Conservation (phyloP, 2,888 invertebrate genomes). For the Mimumesa dahlbomi region DNA sequence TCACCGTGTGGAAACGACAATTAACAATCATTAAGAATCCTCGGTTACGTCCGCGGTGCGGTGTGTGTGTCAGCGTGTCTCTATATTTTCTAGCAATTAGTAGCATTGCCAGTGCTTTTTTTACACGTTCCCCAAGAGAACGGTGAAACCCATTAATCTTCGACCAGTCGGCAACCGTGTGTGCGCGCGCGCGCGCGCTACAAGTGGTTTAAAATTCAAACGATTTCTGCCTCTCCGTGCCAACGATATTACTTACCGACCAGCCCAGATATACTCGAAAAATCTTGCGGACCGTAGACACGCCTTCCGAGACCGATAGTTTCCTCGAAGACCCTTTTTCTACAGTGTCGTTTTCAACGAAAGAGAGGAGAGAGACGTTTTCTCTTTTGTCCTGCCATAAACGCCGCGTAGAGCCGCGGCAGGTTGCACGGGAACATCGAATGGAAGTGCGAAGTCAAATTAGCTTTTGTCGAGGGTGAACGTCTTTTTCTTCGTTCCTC, state of each 20-base stretch:
- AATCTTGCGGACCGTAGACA: background rate
- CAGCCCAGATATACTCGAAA: no score
- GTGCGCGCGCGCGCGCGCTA: slow-evolving; percentile 27
- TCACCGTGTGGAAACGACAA: slow-evolving; percentile 18
- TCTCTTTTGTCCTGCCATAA: slow-evolving; percentile 20
- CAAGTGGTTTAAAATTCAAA: slow-evolving; percentile 61
- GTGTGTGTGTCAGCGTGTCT: slow-evolving; percentile 10
- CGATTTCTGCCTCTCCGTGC: slow-evolving; percentile 23
- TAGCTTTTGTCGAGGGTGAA: slow-evolving; percentile 46
- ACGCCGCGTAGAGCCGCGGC: slow-evolving; percentile 7
- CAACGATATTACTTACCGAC: no score
- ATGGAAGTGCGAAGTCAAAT: slow-evolving; percentile 60
- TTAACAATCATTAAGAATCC: slow-evolving; percentile 19
- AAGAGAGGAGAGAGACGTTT: slow-evolving; percentile 1
- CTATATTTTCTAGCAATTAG: slow-evolving; percentile 38
- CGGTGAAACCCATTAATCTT: slow-evolving; percentile 49
- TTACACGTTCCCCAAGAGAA: slow-evolving; percentile 8
- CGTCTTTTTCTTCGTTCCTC: slow-evolving; percentile 17
- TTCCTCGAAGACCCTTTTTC: slow-evolving; percentile 9
- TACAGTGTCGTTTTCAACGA: slow-evolving; percentile 2
- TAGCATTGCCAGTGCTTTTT: slow-evolving; percentile 10
- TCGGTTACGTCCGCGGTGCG: no score
- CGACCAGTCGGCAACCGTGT: slow-evolving; percentile 9
- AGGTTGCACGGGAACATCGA: slow-evolving; percentile 25
- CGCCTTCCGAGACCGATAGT: background rate